Base-by-base conservation (phyloP, 2,113 vertebrate genomes). In the Phalacrocorax brasilianus region DNA sequence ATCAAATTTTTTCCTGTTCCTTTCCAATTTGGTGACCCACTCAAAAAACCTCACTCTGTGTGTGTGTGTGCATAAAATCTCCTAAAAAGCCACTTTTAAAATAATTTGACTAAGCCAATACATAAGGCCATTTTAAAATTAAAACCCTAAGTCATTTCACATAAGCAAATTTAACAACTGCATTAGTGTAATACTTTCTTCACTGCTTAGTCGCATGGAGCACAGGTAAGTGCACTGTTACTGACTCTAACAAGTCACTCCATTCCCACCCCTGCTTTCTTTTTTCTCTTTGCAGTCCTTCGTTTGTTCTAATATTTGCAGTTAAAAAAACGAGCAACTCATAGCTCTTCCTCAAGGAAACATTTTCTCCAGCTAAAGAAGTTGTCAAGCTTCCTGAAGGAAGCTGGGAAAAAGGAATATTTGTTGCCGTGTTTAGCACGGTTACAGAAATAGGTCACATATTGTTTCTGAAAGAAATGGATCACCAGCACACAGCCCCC, bases 361-460 rank as follows among this genome's bases (percentile, higher is more conserved):
- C 47, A 13, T 78, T 82, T 89, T 76, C 89, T 53, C 67, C 75
- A 67, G 9, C 42, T 49, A 20, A 56, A 92, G 56, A 49, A 92
- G 80, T 58, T 75, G 77, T 68, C 83, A 91, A 38, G 86, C n/a
- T 87, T 92, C 80, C 83, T 18, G 11, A 61, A 92, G 23, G 71
- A 89, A 95, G 89, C 76, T 67, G 67, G 53, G 76, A 50, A 42
- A 85, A 68, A 71, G 70, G 82, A 81, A 27, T 91, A 79, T 85
- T 85, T 92, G 94, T 82, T 91, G 74, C 92, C 82, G 70, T 77
- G 73, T 82, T 97, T 92, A 95, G 89, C 62, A 56, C 22, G 74
- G 83, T 71, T 86, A 86, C 91, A 96, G 83, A 95, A 97, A 88
- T 96, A 95, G 96, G 95, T 95, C 95, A 97, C 89, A 89, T 85